Conservation (phyloP, 2,113 vertebrate species). For the Hydropotes inermis region DNA sequence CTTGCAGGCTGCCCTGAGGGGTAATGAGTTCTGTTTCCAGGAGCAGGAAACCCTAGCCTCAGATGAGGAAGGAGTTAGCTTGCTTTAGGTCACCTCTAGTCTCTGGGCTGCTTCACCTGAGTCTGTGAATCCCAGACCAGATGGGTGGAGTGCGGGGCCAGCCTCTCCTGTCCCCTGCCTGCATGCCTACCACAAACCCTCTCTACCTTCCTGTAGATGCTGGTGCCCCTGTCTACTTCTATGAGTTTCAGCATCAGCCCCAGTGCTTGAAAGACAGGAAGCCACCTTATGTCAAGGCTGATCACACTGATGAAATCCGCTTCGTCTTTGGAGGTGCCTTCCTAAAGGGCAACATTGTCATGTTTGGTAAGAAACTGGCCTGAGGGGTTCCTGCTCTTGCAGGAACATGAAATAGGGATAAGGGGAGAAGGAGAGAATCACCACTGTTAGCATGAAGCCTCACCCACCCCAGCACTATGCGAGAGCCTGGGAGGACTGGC, state of each 20-base stretch:
- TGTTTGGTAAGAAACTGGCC: slow-evolving; percentile 61
- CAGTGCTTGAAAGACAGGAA: slow-evolving; percentile 50
- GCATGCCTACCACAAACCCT: neutral
- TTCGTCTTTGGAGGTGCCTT: slow-evolving; percentile 88
- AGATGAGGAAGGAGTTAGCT: neutral
- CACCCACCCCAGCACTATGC: too few relatives aligned
- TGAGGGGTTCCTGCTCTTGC: neutral
- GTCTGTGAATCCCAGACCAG: neutral
- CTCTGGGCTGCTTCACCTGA: neutral
- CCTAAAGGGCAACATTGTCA: slow-evolving; percentile 72
- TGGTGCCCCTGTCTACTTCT: slow-evolving; percentile 88
- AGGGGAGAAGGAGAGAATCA: neutral
- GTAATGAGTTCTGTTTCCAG: neutral
- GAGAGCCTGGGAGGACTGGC: neutral
- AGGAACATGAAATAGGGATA: neutral
- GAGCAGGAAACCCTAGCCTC: neutral
- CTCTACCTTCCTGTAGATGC: slow-evolving; percentile 76
- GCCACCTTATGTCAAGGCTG: slow-evolving; percentile 86
- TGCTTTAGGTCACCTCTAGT: neutral
- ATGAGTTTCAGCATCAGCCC: slow-evolving; percentile 87
- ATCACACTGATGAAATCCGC: slow-evolving; percentile 87
- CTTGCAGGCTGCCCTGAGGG: neutral
- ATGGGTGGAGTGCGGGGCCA: neutral
- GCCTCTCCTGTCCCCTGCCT: accelerated
- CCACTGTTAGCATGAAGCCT: neutral